Base-by-base conservation (phyloP, 2,888 invertebrate genomes). In the Ichneumoninae sp. region DNA sequence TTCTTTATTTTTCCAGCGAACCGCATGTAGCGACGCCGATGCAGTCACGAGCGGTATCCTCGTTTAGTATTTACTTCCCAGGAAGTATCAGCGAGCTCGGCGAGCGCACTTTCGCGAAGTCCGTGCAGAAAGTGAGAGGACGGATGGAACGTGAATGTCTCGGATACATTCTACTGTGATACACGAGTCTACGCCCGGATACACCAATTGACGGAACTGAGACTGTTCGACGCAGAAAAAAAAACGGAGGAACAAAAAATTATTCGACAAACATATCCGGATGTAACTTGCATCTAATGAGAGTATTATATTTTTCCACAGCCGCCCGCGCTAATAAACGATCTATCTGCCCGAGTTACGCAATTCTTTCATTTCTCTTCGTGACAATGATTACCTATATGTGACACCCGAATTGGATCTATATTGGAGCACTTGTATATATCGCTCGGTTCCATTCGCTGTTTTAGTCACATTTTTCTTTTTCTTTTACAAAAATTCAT, bases 111-210 rank as follows among this genome's bases (percentile, higher is more conserved):
- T 82, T 85, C 82, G 82, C 81, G 62, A 50, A 79, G 62, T 50
- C 19, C 10, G 70, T 5, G 66, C 84, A 66, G 82, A 85, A 85
- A 85, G 85, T 84, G 79, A 84, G 82, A 82, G 82, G 81, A 78
- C 81, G 84, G 81, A 84, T 81, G 84, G 78, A 79, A 71, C 71
- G 71, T 54, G 71, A 84, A 82, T 82, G 79, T 66, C 26, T 77
- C 78, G 68, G 74, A 82, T 80, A 77, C 62, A 60, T 80, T 80
- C 70, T 66, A n/a, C 30, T 26, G 33, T 62, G 30, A 33, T 69
- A 47, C 16, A 26, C 47, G 65, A 33, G 66, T 69, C 68, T 75
- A 74, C 66, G 33, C 77, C 47, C 75, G 47, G 70, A 47, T 33
- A 62, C 30, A 62, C 33, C 16, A 62, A 62, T 62, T 62, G 16